Conservation (phyloP, 2,113 vertebrate species). For the zebrafish (Danio rerio) region GRCz12tu NC_133176.1:7628001-7628500, state of each 20-base stretch:
- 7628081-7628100: not conserved
- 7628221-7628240: not conserved
- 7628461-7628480: not conserved
- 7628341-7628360: conserved; percentile 7
- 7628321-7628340: not conserved
- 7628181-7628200: not conserved
- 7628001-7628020: not conserved
- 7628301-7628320: too few species aligned
- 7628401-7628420: not conserved
- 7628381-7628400: conserved; percentile 1
- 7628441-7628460: not conserved
- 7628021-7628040: too few species aligned
- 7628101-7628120: conserved; percentile 65
- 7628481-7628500: not conserved
- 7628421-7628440: not conserved
- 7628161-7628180: conserved; percentile 39
- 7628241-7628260: too few species aligned
- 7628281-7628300: too few species aligned
- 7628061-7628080: too few species aligned
- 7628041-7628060: too few species aligned
- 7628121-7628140: conserved; percentile 70
- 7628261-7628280: too few species aligned
- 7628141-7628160: conserved; percentile 62
- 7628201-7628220: not conserved
- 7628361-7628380: not conserved